A percentile compares a stretch with the other conserved stretches of the same genome.
Evolutionary conservation across 2,797 vertebrate genomes (phyloP).

Genomic region (Hydrocynus forskahlii): DNA sequence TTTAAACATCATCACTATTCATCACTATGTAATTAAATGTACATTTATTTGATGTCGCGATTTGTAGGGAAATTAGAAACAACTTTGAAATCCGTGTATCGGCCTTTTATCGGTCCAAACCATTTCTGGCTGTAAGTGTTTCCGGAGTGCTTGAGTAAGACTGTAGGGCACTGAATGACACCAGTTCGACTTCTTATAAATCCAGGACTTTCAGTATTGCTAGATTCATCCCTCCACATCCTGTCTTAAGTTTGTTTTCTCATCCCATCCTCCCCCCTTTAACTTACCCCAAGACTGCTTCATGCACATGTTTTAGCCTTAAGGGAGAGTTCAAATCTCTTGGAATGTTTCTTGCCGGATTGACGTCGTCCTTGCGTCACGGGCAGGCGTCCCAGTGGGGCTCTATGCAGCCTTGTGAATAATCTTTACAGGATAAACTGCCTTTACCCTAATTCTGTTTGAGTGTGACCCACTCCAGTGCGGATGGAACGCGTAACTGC

Average conservation of each 20-base stretch:
- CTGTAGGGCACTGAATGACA: neutral
- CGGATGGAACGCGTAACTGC: neutral
- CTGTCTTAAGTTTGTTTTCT: neutral
- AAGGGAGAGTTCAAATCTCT: conserved; percentile 12
- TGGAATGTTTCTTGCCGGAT: conserved; percentile 32
- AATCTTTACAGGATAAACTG: conserved; percentile 32
- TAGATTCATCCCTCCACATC: neutral
- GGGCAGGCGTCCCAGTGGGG: conserved; percentile 3
- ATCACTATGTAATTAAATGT: too few species aligned
- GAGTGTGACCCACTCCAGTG: conserved; percentile 6
- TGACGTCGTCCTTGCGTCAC: conserved; percentile 43
- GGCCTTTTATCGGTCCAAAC: too few species aligned
- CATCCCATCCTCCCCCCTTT: neutral
- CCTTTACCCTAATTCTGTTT: conserved; percentile 14
- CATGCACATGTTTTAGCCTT: conserved; percentile 33
- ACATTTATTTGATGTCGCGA: too few species aligned
- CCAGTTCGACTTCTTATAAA: neutral
- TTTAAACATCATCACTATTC: too few species aligned
- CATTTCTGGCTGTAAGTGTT: too few species aligned
- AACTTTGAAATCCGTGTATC: too few species aligned
- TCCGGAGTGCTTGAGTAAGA: too few species aligned
- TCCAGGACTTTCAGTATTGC: neutral
- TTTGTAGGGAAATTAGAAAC: too few species aligned
- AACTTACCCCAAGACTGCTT: neutral
- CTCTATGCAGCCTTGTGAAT: conserved; percentile 24